Conservation (phyloP, 2,888 invertebrate genomes). For the Perizoma affinitatum region DNA sequence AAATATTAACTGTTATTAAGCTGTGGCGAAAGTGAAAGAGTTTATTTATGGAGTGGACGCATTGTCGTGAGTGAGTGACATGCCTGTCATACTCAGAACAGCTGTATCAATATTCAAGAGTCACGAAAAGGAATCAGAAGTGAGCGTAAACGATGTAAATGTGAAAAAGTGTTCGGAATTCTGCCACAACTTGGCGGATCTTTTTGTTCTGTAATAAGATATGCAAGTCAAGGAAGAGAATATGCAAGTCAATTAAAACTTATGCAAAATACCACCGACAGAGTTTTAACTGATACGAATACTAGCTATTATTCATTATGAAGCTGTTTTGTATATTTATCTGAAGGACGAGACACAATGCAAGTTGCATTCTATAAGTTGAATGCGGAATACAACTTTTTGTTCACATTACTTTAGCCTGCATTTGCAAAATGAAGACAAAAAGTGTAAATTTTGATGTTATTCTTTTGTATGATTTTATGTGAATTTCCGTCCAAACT, state of each 20-base stretch:
- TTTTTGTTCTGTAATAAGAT: background rate
- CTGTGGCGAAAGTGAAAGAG: constrained; percentile 38
- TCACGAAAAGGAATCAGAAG: constrained; percentile 28
- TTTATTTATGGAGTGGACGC: constrained; percentile 37
- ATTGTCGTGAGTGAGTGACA: constrained; percentile 38
- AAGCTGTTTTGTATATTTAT: too few species aligned
- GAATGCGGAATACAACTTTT: too few species aligned
- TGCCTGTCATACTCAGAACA: constrained; percentile 34
- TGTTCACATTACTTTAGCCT: too few species aligned
- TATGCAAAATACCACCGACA: constrained; percentile 15
- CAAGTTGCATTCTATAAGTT: too few species aligned
- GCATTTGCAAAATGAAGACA: too few species aligned
- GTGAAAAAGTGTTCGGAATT: constrained; percentile 6
- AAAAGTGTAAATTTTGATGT: too few species aligned
- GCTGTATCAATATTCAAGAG: constrained; percentile 34
- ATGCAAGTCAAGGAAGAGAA: background rate
- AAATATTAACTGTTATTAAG: constrained; percentile 13
- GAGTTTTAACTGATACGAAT: constrained; percentile 8
- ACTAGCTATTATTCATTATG: constrained; percentile 2
- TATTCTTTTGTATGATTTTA: too few species aligned
- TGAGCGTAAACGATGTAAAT: constrained; percentile 19
- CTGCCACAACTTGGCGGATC: constrained; percentile 6
- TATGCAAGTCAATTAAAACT: constrained; percentile 6
- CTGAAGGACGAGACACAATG: too few species aligned
- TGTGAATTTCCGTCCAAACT: too few species aligned